These are phyloP conservation scores for Quadriops clusia DNA, from an alignment of 2,888 invertebrate species.

Conservation along the genomic window DNA sequence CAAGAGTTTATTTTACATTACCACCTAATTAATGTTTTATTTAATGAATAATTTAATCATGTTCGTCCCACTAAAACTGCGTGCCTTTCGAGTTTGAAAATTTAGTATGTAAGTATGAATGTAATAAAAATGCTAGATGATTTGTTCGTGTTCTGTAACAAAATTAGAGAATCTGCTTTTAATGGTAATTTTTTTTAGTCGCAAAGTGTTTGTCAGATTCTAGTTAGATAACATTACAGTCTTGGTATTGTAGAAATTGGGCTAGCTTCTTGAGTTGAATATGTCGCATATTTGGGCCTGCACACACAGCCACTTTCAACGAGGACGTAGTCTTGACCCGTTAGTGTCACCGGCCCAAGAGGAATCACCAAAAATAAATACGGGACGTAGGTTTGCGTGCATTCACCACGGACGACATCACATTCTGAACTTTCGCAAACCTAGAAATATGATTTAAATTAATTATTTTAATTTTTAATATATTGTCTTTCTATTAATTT, in stretches of 20 bases:
- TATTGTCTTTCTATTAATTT: background rate
- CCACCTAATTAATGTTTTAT: no score
- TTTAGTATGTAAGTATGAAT: no score
- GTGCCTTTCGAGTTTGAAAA: no score
- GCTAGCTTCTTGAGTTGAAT: conserved; percentile 30
- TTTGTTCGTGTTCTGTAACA: no score
- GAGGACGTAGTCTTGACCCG: conserved; percentile 88
- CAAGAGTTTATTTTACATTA: no score
- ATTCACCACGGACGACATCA: conserved; percentile 78
- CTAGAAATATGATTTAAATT: conserved; percentile 40
- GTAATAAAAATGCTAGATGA: no score
- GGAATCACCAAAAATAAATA: conserved; percentile 86
- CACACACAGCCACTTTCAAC: conserved; percentile 93
- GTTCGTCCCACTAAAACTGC: no score
- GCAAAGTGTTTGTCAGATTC: no score
- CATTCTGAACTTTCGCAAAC: conserved; percentile 63
- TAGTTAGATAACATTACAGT: no score
- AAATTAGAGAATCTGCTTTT: no score
- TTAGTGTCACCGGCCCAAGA: conserved; percentile 77
- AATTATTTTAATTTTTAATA: background rate
- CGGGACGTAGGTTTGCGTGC: conserved; percentile 85
- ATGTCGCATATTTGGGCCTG: conserved; percentile 41
- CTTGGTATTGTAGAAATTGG: conserved; percentile 34
- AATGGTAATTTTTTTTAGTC: no score
- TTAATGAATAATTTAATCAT: no score